Evolutionary conservation across 2,888 invertebrate species (phyloP), one percentile per base, ranked within the genome.

Genomic region (Nomada ferruginata): DNA sequence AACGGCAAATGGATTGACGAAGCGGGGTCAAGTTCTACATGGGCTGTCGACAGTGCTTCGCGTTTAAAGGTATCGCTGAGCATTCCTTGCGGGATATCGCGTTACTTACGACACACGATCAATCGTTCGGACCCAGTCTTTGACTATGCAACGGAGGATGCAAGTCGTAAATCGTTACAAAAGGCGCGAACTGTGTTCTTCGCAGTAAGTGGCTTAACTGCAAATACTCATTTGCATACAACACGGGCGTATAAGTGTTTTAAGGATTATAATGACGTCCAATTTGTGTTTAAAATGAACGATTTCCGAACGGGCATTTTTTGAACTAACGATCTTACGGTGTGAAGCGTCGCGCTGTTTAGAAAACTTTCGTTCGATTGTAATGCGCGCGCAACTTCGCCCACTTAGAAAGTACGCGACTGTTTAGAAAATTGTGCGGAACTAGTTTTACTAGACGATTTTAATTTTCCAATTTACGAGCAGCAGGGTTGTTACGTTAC

Each of bases 31-130:
- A 84, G 84, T 81, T 85, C 76, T 84, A 66, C 76, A 69, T 69
- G 77, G 74, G 53, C 70, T 59, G 73, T 77, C 83, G 71, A 70
- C 83, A 57, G 57, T 70, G 79, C 83, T 82, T 83, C 74, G 69
- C 82, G 81, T 85, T 84, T 83, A 85, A 79, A 86, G 80, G 83
- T 80, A 83, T 85, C 77, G 82, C 52, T 76, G 70, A 55, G 85
- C 87, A 90, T 89, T 90, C 87, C 86, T 88, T 83, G 86, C 85
- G 87, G 87, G 84, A 85, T 88, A 89, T 91, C 87, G 82, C 76
- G 83, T 89, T 89, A 85, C 89, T 81, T 76, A 57, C 84, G 66
- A 61, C 82, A 83, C 80, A 53, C 60, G 78, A 84, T 79, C 81
- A 81, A 81, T 78, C 81, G 81, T 59, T 11, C 68, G 61, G 23